Evolutionary conservation across 2,888 invertebrate species (phyloP), one percentile per base, ranked within the genome.

Genomic region (Melanargia galathea): DNA sequence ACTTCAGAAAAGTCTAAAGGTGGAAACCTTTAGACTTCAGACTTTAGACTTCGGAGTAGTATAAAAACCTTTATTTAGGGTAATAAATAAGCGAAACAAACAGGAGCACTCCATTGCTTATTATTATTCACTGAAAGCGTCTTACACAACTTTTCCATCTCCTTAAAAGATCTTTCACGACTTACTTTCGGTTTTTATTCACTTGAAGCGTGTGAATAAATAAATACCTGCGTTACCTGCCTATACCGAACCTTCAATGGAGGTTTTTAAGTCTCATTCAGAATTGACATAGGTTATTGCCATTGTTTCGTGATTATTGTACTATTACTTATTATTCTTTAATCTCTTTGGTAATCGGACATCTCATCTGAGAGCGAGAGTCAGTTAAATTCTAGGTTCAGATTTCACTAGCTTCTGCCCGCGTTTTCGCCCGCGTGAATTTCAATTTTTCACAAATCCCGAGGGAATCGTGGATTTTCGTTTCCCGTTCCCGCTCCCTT

Each of bases 101-200:
- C 69, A 71, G 69, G 35, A 26, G 46, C 58, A 70, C 64, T 65
- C 62, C 55, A 52, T 57, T 64, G 64, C 71, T 73, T 70, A 71
- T 73, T 70, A 71, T 73, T 76, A 74, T 73, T 74, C 69, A 69
- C 60, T 62, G 64, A 66, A 67, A 70, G 66, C 62, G 54, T 60
- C 69, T 69, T 66, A 71, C 70, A 74, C 70, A 76, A 76, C 75
- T 77, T 78, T 75, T 74, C 74, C 76, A 75, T 78, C 74, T 73
- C 67, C 70, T 72, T 71, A 66, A 63, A 64, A 66, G 65, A 64
- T 62, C 62, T 66, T 63, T 62, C 56, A 48, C 56, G 66, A 57
- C 52, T 71, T 70, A 54, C 65, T 66, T 68, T 66, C 51, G 60
- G 52, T 64, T 62, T 64, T 65, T 59, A 58, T 59, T 63, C 22